phyloP scores from a whole-genome alignment of 2,888 invertebrate species.

The Lithophane ornitopus region DNA sequence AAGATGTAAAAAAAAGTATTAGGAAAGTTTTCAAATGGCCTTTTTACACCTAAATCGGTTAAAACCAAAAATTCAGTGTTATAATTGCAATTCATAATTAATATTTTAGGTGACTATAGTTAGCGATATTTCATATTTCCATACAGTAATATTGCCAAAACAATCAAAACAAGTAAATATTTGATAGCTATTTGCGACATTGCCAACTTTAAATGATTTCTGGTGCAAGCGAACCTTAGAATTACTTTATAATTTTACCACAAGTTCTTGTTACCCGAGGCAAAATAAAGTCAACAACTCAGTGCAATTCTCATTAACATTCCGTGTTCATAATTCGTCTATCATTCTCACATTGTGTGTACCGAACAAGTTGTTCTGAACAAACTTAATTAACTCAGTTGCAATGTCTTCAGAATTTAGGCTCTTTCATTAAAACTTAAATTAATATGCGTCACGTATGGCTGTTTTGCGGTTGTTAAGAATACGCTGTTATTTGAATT shows the following conservation, averaged over 20 bases:
- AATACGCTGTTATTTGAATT: conserved; percentile 45
- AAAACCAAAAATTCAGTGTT: too few species aligned
- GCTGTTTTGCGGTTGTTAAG: conserved; percentile 62
- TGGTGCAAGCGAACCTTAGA: background rate
- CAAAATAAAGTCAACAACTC: conserved; percentile 19
- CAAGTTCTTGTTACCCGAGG: background rate
- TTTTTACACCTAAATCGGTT: too few species aligned
- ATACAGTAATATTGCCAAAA: too few species aligned
- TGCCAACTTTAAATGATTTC: background rate
- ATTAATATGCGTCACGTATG: conserved; percentile 78
- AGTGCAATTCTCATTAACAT: conserved; percentile 52
- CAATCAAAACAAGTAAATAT: too few species aligned
- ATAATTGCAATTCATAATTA: too few species aligned
- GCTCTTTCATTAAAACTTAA: conserved; percentile 80
- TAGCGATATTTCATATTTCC: too few species aligned
- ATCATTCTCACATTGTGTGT: conserved; percentile 68
- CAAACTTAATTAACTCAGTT: conserved; percentile 78
- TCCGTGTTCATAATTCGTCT: conserved; percentile 61
- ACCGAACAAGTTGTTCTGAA: conserved; percentile 66
- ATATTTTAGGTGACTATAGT: too few species aligned
- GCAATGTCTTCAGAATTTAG: conserved; percentile 76
- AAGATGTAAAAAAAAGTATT: too few species aligned
- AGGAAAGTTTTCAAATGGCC: too few species aligned
- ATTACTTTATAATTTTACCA: background rate
- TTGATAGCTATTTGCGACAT: too few species aligned